Evolutionary conservation across 2,113 vertebrate genomes (phyloP).

Genomic region (Ceratotherium simum): DNA sequence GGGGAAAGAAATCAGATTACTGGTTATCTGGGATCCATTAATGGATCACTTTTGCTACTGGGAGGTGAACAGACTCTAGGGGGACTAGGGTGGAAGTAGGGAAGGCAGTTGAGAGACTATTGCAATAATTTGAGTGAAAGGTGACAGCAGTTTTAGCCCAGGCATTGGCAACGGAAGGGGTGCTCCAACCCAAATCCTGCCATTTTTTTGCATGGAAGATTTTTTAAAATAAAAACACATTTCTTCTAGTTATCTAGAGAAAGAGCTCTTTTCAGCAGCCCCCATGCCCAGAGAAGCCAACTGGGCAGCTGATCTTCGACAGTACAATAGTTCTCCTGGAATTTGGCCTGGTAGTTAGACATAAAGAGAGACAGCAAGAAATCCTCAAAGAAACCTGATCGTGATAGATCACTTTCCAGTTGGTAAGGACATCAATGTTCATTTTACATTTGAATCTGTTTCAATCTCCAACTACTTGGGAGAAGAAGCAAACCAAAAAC

Average conservation of each 20-base stretch:
- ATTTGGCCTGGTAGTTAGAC: background rate
- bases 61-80: background rate
- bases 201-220: background rate
- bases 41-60: background rate
- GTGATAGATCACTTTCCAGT: background rate
- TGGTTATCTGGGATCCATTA: background rate
- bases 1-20: background rate
- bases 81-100: background rate
- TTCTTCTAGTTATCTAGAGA: background rate
- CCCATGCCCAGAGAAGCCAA: background rate
- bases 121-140: background rate
- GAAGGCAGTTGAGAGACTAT: background rate
- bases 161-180: background rate
- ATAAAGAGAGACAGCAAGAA: background rate
- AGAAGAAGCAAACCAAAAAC: constrained; percentile 23
- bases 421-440: background rate
- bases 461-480: background rate
- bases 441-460: background rate
- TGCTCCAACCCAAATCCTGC: background rate
- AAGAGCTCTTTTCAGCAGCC: background rate
- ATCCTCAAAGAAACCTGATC: background rate
- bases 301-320: background rate
- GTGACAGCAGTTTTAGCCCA: background rate
- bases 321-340: background rate
- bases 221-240: background rate